These are phyloP conservation scores for Equus przewalskii DNA, from an alignment of 2,113 vertebrate species.

Conservation along the genomic window DNA sequence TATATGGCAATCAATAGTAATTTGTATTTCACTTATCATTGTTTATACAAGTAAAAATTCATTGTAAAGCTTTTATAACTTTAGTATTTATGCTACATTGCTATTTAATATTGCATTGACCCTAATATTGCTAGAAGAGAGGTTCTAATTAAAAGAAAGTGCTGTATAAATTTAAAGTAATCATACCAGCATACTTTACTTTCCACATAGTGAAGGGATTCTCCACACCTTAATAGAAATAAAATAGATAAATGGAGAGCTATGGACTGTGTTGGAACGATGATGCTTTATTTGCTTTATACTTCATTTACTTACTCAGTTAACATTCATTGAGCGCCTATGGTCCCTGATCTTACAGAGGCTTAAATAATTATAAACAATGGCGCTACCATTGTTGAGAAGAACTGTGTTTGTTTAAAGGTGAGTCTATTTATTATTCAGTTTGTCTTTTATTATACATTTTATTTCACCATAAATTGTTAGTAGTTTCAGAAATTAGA, in stretches of 20 bases:
- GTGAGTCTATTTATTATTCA: background rate
- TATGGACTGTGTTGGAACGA: background rate
- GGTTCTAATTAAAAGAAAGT: background rate
- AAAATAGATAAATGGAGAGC: background rate
- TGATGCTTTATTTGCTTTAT: background rate
- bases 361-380: background rate
- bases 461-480: background rate
- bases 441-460: background rate
- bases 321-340: background rate
- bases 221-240: background rate
- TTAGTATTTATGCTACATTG: conserved; percentile 8
- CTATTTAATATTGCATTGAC: background rate
- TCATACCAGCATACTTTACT: background rate
- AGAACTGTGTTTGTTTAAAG: conserved; percentile 29
- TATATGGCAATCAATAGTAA: background rate
- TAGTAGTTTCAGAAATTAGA: conserved; percentile 24
- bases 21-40: background rate
- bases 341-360: background rate
- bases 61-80: background rate
- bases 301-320: background rate
- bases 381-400: background rate
- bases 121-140: background rate
- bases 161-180: background rate
- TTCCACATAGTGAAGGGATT: background rate
- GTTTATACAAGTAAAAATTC: conserved; percentile 36